Evolutionary conservation across 2,888 invertebrate species (phyloP).

Genomic region (Lamellibrachia columna): DNA sequence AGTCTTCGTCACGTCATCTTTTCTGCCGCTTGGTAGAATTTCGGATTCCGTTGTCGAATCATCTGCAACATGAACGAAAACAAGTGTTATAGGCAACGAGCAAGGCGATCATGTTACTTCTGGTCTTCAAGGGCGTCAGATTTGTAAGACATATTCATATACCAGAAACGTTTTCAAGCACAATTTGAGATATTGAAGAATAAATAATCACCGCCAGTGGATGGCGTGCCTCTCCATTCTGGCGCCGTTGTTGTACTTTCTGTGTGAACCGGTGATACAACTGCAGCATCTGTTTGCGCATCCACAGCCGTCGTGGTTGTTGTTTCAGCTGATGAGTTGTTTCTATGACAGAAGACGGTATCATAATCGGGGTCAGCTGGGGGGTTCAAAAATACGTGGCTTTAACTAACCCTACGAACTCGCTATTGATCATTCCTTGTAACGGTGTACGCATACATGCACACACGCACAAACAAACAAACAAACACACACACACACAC

Average conservation of each 20-base stretch:
- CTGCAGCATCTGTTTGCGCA: not conserved
- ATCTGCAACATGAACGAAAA: not conserved
- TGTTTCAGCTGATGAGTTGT: not conserved
- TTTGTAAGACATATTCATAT: not conserved
- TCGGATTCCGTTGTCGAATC: not conserved
- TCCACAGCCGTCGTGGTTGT: not conserved
- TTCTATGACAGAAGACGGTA: not conserved
- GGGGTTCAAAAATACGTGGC: not conserved
- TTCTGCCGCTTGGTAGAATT: not conserved
- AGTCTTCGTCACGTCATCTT: not conserved
- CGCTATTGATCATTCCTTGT: not conserved
- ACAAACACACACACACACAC: not conserved
- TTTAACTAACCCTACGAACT: not conserved
- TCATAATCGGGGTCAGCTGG: not conserved
- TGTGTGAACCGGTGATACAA: not conserved
- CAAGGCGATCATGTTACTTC: not conserved
- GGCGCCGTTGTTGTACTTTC: not conserved
- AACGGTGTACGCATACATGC: no score
- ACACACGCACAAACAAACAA: no score
- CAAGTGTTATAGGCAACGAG: not conserved
- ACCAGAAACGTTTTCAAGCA: not conserved
- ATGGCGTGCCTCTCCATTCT: not conserved
- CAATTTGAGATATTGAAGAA: not conserved
- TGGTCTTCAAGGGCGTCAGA: no score
- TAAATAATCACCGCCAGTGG: not conserved